Percentiles rank a stretch among this genome's conserved stretches.
These are phyloP conservation scores for Engraulis encrasicolus DNA, from an alignment of 2,113 vertebrate genomes.

Conservation along the genomic window DNA sequence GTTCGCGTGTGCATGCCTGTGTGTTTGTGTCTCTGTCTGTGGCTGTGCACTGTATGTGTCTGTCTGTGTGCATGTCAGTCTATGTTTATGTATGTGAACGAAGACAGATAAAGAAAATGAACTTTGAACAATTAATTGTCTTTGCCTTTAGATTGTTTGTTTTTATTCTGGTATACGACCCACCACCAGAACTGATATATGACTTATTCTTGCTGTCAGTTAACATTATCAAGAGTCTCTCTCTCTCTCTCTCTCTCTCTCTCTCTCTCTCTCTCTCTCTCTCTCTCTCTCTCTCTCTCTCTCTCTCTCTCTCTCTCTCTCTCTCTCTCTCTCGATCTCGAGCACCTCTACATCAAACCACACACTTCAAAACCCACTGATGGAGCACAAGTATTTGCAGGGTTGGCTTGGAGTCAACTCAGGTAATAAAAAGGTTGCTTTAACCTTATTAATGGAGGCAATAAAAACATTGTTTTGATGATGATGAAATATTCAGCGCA, in stretches of 20 bases:
- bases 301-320: background rate
- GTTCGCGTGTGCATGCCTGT: background rate
- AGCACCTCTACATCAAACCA: background rate
- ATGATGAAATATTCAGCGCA: no score
- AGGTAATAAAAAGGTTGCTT: background rate
- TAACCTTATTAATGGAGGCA: background rate
- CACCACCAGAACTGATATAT: constrained; percentile 59
- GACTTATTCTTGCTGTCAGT: background rate
- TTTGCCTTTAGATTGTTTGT: constrained; percentile 53
- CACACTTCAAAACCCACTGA: background rate
- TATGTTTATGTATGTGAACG: no score
- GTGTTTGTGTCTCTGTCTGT: background rate
- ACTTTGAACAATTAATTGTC: constrained; percentile 23
- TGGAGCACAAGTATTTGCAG: background rate
- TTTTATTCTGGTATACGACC: constrained; percentile 64
- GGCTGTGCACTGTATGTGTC: background rate
- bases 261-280: background rate
- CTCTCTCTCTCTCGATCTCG: background rate
- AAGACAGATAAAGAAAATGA: constrained; percentile 27
- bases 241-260: background rate
- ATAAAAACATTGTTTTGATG: background rate
- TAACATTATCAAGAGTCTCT: no score
- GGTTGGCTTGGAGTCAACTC: background rate
- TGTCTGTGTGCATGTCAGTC: background rate
- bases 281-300: constrained; percentile 40